phyloP scores from a whole-genome alignment of 2,113 vertebrate species.

The Perca flavescens region DNA sequence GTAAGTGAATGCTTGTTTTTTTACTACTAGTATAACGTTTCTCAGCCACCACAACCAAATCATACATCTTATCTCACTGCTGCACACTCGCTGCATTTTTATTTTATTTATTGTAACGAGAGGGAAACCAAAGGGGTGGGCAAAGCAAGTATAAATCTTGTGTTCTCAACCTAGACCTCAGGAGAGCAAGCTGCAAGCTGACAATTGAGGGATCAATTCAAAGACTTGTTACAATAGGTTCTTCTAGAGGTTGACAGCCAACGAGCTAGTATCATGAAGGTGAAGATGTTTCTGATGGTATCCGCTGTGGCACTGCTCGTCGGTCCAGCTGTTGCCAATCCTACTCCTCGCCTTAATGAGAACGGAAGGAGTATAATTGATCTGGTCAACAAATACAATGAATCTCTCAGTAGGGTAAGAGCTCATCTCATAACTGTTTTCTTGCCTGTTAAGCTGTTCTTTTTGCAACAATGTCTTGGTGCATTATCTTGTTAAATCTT shows the following conservation, averaged over 20 bases:
- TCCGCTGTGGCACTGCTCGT: conserved; percentile 6
- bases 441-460: neutral
- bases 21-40: neutral
- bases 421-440: neutral
- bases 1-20: neutral
- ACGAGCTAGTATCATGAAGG: conserved; percentile 14
- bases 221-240: neutral
- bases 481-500: neutral
- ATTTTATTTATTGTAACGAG: neutral
- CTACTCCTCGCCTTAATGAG: accelerated
- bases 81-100: conserved; percentile 6
- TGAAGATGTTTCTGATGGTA: conserved; percentile 26
- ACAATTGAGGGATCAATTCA: conserved; percentile 10
- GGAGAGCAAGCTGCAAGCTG: conserved; percentile 13
- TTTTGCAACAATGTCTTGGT: neutral
- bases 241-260: neutral
- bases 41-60: conserved; percentile 59
- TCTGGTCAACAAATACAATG: accelerated
- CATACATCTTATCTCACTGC: conserved; percentile 46
- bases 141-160: conserved; percentile 51
- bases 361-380: neutral
- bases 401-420: conserved; percentile 8
- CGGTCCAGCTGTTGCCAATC: accelerated
- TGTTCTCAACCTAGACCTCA: conserved; percentile 3
- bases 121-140: conserved; percentile 29